phyloP scores from a whole-genome alignment of 1,140 invertebrate genomes.

The Oryzaephilus surinamensis region DNA sequence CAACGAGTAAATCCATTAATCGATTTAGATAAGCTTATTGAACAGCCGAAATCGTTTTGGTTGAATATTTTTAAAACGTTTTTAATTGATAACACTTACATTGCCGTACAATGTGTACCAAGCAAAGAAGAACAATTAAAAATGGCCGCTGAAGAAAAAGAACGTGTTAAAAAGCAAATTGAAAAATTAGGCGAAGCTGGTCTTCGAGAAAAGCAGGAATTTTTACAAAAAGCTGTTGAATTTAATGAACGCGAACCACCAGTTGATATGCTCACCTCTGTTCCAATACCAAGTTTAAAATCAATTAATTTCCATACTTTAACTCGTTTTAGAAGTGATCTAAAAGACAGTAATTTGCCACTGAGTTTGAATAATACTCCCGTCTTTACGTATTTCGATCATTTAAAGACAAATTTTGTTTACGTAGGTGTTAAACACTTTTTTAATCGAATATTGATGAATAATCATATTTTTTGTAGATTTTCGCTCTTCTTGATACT shows the following conservation, averaged over 20 bases:
- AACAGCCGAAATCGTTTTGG: slow-evolving; percentile 62
- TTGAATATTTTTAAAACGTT: slow-evolving; percentile 55
- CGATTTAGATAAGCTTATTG: slow-evolving; percentile 49
- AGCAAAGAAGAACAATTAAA: slow-evolving; percentile 46
- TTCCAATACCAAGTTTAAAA: slow-evolving; percentile 57
- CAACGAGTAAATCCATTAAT: slow-evolving; percentile 60
- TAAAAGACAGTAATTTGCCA: slow-evolving; percentile 41
- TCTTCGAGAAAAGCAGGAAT: slow-evolving; percentile 48
- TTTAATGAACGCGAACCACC: slow-evolving; percentile 69
- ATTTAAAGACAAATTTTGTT: slow-evolving; percentile 73
- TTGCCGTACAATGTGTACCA: slow-evolving; percentile 44
- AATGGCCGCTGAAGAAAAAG: slow-evolving; percentile 50
- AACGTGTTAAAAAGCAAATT: slow-evolving; percentile 53
- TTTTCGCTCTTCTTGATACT: slow-evolving; percentile 62
- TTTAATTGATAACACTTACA: slow-evolving; percentile 49
- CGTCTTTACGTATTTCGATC: slow-evolving; percentile 65
- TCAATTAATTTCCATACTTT: slow-evolving; percentile 61
- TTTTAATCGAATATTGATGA: slow-evolving; percentile 3
- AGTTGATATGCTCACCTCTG: slow-evolving; percentile 50
- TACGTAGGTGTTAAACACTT: slow-evolving; percentile 63
- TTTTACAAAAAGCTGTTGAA: slow-evolving; percentile 56
- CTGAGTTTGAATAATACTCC: slow-evolving; percentile 57
- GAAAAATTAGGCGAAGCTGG: slow-evolving; percentile 54
- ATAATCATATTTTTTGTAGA: slow-evolving; percentile 36
- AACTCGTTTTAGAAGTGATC: slow-evolving; percentile 44